A percentile compares a stretch with the other conserved stretches of the same genome.
phyloP scores from a whole-genome alignment of 2,113 vertebrate genomes.

The Micronycteris hirsuta region DNA sequence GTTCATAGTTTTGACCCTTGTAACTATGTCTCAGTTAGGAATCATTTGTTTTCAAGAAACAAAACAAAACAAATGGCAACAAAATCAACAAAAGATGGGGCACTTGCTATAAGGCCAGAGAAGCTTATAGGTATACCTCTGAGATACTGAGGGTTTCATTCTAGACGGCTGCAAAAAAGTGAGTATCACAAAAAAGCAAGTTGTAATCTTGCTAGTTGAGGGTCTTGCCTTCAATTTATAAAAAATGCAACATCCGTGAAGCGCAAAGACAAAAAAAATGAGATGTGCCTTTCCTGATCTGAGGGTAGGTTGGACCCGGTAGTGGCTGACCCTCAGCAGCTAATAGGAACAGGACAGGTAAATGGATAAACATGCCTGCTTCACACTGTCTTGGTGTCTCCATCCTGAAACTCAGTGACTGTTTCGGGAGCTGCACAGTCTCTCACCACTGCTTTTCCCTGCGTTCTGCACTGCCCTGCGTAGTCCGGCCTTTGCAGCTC shows the following conservation, averaged over 20 bases:
- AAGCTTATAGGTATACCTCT: background rate
- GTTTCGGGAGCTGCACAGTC: background rate
- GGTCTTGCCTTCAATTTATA: background rate
- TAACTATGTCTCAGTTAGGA: background rate
- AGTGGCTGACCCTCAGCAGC: background rate
- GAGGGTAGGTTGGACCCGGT: background rate
- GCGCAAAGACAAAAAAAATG: too few species aligned
- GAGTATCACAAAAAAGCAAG: background rate
- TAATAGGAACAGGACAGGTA: background rate
- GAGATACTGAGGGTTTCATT: background rate
- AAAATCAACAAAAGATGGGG: background rate
- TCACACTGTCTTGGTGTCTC: background rate
- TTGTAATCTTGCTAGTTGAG: background rate
- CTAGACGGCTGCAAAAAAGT: background rate
- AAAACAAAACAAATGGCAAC: background rate
- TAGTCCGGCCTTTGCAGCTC: background rate
- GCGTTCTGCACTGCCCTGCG: background rate
- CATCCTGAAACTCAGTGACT: background rate
- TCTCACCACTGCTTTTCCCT: background rate
- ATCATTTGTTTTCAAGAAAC: slow-evolving; percentile 21
- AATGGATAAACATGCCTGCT: background rate
- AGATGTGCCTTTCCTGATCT: background rate
- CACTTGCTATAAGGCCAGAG: background rate
- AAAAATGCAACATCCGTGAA: background rate
- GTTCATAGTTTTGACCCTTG: background rate